These are phyloP conservation scores for Jacana jacana DNA, from an alignment of 2,113 vertebrate genomes.

Conservation along the genomic window DNA sequence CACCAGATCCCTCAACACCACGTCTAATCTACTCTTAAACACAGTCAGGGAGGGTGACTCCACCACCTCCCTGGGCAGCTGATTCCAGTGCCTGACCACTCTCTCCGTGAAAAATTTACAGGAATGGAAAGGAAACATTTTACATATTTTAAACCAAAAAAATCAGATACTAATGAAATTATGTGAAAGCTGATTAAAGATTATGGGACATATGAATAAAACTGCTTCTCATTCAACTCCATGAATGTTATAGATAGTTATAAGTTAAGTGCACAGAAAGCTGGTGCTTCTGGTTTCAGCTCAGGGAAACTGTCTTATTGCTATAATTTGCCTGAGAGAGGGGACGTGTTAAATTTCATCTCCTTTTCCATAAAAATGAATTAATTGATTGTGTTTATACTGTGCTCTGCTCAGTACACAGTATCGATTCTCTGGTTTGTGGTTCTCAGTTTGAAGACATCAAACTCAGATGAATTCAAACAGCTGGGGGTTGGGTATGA, in stretches of 20 bases:
- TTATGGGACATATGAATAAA: not conserved
- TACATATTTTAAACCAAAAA: not conserved
- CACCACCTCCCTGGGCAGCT: too few relatives aligned
- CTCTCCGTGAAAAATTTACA: too few relatives aligned
- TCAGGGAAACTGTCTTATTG: not conserved
- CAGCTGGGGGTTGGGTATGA: not conserved
- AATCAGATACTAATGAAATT: not conserved
- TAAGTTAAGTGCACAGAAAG: not conserved
- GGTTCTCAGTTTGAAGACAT: conserved; percentile 12
- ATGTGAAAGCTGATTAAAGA: not conserved
- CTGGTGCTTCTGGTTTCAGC: not conserved
- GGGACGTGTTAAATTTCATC: not conserved
- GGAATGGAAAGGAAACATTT: not conserved
- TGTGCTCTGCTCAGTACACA: not conserved
- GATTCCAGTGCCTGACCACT: too few relatives aligned
- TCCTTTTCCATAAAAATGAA: conserved; percentile 34
- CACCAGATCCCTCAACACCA: too few relatives aligned
- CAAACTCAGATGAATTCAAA: not conserved
- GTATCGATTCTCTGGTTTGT: not conserved
- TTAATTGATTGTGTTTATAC: conserved; percentile 30
- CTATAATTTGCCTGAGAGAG: not conserved
- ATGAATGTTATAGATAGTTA: not conserved
- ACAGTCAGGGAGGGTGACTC: too few relatives aligned
- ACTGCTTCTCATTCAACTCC: not conserved
- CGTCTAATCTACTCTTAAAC: too few relatives aligned